Percentiles rank a stretch among this genome's conserved stretches.
Conservation (phyloP, 2,888 invertebrate species). For the Stenotaenia linearis region DNA sequence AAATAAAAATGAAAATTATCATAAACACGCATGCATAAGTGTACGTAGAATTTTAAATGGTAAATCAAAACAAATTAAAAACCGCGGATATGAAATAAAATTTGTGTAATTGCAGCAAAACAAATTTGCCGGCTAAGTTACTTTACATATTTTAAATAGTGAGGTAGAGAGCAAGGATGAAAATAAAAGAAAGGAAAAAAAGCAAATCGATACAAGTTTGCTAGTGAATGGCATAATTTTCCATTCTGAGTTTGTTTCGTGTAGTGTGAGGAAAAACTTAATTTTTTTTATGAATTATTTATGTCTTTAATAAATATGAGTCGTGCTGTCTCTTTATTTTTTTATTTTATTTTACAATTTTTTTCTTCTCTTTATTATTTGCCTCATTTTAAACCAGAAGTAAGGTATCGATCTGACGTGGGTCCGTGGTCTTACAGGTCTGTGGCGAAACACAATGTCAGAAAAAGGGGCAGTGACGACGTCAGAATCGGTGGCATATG, state of each 20-base stretch:
- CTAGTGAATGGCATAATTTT: slow-evolving; percentile 14
- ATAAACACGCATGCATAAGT: neutral
- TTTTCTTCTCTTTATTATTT: neutral
- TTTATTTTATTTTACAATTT: neutral
- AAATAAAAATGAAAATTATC: neutral
- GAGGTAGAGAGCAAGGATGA: neutral
- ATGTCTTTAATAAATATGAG: slow-evolving; percentile 7
- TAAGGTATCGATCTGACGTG: neutral
- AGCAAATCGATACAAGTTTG: neutral
- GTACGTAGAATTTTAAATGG: neutral
- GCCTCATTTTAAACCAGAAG: neutral
- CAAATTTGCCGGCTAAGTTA: neutral
- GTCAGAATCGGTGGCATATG: neutral
- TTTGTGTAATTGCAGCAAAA: neutral
- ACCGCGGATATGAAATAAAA: neutral
- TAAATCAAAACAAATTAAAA: slow-evolving; percentile 3
- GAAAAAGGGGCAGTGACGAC: slow-evolving; percentile 7
- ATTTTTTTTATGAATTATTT: slow-evolving; percentile 14
- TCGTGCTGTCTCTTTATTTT: neutral
- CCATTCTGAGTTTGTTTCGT: slow-evolving; percentile 8
- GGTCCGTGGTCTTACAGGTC: neutral
- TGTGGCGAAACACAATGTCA: neutral
- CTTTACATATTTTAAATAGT: slow-evolving; percentile 12
- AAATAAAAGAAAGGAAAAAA: neutral
- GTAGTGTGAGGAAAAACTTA: slow-evolving; percentile 2